A percentile compares a stretch with the other conserved stretches of the same genome.
Evolutionary conservation across 2,888 invertebrate genomes (phyloP).

Genomic region (Meta bourneti): DNA sequence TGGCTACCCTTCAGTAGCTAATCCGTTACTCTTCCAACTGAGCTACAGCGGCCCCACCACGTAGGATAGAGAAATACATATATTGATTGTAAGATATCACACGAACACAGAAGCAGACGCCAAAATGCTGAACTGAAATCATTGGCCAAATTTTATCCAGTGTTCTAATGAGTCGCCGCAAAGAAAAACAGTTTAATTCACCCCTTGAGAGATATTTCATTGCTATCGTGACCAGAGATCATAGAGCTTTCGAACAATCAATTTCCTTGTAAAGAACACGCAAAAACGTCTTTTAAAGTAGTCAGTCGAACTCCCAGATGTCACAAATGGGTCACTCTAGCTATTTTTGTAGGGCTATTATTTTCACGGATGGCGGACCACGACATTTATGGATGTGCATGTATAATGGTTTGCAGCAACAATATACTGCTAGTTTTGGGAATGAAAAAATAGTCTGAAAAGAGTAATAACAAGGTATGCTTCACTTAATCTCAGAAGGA

Average conservation of each 20-base stretch:
- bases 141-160: background rate
- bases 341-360: conserved; percentile 54
- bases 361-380: conserved; percentile 51
- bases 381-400: conserved; percentile 61
- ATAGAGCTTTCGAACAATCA: conserved; percentile 51
- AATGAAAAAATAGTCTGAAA: background rate
- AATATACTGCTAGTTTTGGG: background rate
- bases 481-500: background rate
- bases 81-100: too few relatives aligned
- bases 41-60: too few relatives aligned
- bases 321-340: conserved; percentile 44
- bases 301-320: conserved; percentile 32
- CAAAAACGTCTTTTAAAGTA: conserved; percentile 61
- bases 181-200: background rate
- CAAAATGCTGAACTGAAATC: too few relatives aligned
- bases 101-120: too few relatives aligned
- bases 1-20: too few relatives aligned
- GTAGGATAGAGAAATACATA: too few relatives aligned
- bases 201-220: background rate
- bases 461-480: background rate
- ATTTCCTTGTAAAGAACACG: conserved; percentile 46
- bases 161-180: background rate
- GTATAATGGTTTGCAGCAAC: conserved; percentile 26
- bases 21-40: too few relatives aligned
- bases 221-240: conserved; percentile 45